phyloP scores from a whole-genome alignment of 1,140 invertebrate genomes.

The Gonioctena quinquepunctata region DNA sequence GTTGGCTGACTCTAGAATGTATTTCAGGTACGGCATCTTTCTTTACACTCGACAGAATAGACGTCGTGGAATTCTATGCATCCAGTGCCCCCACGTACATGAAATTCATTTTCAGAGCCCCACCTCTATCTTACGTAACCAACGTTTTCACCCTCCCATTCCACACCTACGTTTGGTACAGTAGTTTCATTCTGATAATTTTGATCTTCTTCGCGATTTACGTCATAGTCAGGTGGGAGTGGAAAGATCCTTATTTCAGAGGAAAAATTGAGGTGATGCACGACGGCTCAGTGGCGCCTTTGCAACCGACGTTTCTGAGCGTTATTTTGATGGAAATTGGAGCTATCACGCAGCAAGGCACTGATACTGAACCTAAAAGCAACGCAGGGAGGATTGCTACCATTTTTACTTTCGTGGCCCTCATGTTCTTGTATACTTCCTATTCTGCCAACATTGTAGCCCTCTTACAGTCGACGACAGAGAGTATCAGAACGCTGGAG shows the following conservation, averaged over 20 bases:
- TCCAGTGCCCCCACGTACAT: constrained; percentile 62
- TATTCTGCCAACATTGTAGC: constrained; percentile 56
- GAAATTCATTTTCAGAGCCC: constrained; percentile 66
- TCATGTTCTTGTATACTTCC: constrained; percentile 50
- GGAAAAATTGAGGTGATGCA: not conserved
- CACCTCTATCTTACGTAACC: constrained; percentile 65
- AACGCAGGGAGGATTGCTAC: constrained; percentile 46
- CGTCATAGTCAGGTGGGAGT: constrained; percentile 38
- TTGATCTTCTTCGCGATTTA: constrained; percentile 30
- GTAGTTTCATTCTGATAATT: constrained; percentile 29
- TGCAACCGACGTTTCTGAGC: constrained; percentile 44
- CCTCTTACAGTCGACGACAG: constrained; percentile 57
- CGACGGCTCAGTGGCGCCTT: too few species aligned
- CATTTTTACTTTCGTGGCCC: constrained; percentile 40
- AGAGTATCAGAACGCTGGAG: constrained; percentile 54
- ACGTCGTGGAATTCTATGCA: constrained; percentile 62
- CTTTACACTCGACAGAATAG: constrained; percentile 59
- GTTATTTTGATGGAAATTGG: constrained; percentile 58
- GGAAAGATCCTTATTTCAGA: constrained; percentile 30
- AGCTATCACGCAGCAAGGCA: constrained; percentile 62
- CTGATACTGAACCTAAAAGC: constrained; percentile 57
- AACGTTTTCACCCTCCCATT: constrained; percentile 68
- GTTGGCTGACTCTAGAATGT: not conserved
- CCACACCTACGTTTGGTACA: constrained; percentile 45
- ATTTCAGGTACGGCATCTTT: constrained; percentile 61